Percentiles rank a stretch among this genome's conserved stretches.
phyloP scores from a whole-genome alignment of 1,140 invertebrate species.

The Camponotus vicinus region DNA sequence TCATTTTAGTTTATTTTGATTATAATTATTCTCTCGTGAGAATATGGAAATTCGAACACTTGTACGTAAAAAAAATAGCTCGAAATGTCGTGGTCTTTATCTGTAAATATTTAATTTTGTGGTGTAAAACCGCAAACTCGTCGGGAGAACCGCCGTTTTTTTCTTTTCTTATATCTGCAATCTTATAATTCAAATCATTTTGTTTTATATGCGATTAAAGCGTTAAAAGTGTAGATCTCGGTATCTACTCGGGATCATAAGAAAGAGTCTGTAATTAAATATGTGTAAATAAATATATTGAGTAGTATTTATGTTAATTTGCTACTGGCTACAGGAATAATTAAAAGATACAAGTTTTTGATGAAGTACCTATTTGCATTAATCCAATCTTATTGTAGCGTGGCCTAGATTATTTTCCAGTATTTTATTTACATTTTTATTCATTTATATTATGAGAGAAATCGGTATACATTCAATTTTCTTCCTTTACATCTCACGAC shows the following conservation, averaged over 20 bases:
- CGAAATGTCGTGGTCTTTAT: background rate
- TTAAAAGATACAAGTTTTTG: background rate
- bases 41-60: background rate
- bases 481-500: background rate
- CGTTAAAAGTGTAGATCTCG: background rate
- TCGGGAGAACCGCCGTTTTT: background rate
- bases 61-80: conserved; percentile 1
- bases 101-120: conserved; percentile 9
- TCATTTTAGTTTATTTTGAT: conserved; percentile 33
- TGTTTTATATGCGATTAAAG: background rate
- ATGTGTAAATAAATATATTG: conserved; percentile 29
- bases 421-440: too few relatives aligned
- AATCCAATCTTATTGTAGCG: conserved; percentile 7
- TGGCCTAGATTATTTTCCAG: conserved; percentile 12
- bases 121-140: background rate
- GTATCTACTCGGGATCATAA: too few relatives aligned
- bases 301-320: conserved; percentile 33
- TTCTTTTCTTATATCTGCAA: background rate
- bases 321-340: background rate
- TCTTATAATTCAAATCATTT: background rate
- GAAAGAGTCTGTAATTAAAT: conserved; percentile 9
- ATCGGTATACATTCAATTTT: background rate
- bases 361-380: background rate
- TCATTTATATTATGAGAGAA: too few relatives aligned
- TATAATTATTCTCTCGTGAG: background rate